phyloP scores from a whole-genome alignment of 2,888 invertebrate genomes.

The Sinodicranocentrus sp. region DNA sequence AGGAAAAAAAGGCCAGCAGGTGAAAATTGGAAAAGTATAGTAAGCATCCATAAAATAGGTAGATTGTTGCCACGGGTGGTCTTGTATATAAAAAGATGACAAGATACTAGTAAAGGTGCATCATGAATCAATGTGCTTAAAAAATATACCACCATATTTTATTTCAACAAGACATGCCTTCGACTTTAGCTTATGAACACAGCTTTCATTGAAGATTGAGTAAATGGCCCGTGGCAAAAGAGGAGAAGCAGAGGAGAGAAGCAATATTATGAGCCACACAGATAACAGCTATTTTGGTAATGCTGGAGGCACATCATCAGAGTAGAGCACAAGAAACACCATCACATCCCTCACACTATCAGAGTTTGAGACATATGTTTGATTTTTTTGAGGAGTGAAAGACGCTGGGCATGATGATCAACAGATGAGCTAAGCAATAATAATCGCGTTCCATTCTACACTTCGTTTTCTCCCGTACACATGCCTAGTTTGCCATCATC shows the following conservation, averaged over 20 bases:
- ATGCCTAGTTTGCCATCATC: background rate
- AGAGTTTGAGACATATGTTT: background rate
- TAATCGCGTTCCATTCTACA: no score
- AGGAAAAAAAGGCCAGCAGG: background rate
- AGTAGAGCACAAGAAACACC: no score
- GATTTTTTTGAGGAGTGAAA: background rate
- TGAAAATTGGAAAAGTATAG: background rate
- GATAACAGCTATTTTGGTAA: background rate
- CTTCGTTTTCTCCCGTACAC: background rate
- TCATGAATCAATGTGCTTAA: constrained; percentile 12
- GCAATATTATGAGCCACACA: background rate
- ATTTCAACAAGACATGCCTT: background rate
- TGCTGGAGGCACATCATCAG: background rate
- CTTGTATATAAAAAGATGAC: background rate
- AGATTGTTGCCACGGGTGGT: background rate
- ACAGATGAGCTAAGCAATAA: constrained; percentile 14
- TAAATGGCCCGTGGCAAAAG: constrained; percentile 1
- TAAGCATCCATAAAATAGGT: background rate
- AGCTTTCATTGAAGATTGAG: constrained; percentile 6
- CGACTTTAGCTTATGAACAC: constrained; percentile 9
- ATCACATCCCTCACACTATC: no score
- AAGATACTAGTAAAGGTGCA: background rate
- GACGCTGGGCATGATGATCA: background rate
- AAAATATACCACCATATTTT: background rate
- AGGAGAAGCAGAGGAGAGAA: background rate